These are phyloP conservation scores for Butorides virescens DNA, from an alignment of 2,113 vertebrate genomes.

Conservation along the genomic window DNA sequence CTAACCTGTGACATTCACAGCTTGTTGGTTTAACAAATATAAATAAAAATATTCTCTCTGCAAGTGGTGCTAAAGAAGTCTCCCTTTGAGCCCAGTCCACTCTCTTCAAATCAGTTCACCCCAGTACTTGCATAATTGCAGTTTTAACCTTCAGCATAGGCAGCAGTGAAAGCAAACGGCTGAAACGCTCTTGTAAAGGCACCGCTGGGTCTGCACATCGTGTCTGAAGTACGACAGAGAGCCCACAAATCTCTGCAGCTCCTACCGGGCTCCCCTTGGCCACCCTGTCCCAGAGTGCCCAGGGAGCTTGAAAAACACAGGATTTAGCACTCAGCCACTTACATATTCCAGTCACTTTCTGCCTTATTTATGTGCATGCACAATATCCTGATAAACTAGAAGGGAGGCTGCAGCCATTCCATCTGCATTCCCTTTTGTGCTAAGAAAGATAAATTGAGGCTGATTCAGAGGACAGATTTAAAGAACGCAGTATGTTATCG, in stretches of 20 bases:
- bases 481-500: conserved; percentile 23
- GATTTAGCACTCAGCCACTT: background rate
- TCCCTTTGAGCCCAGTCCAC: background rate
- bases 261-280: background rate
- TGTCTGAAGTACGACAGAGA: background rate
- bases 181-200: background rate
- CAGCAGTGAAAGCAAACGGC: background rate
- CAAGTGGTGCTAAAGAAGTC: background rate
- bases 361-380: background rate
- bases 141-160: background rate
- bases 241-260: background rate
- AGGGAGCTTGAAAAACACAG: background rate
- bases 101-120: background rate
- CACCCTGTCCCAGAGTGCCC: background rate
- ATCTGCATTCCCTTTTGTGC: conserved; percentile 23
- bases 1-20: background rate
- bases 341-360: background rate
- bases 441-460: conserved; percentile 22
- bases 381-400: conserved; percentile 5
- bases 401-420: background rate
- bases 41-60: background rate
- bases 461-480: conserved; percentile 61
- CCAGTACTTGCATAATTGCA: background rate
- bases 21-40: background rate
- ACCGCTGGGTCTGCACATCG: background rate